These are phyloP conservation scores for Microcebus tavaratra DNA, from an alignment of 2,113 vertebrate species.

Conservation along the genomic window DNA sequence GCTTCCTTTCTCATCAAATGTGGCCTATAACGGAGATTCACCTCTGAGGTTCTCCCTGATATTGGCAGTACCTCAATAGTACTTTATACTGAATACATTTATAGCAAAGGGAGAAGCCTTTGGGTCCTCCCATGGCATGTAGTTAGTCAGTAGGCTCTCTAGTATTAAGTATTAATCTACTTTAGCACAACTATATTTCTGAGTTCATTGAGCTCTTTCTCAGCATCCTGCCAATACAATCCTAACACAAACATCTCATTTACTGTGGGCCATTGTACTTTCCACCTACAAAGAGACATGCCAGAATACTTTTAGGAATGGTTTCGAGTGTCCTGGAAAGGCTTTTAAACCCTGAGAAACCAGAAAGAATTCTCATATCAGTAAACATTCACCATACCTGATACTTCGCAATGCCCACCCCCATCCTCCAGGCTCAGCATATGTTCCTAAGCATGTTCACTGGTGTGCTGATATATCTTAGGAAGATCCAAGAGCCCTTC, in stretches of 20 bases:
- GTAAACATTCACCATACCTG: background rate
- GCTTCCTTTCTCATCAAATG: background rate
- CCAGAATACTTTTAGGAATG: background rate
- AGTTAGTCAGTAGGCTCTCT: background rate
- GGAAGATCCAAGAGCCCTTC: background rate
- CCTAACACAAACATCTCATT: background rate
- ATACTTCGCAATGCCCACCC: background rate
- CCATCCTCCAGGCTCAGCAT: background rate
- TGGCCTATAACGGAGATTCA: background rate
- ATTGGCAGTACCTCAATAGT: background rate
- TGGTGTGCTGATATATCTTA: background rate
- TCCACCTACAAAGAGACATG: background rate
- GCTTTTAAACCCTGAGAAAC: background rate
- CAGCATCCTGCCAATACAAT: background rate
- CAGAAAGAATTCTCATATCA: background rate
- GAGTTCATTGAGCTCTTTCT: background rate
- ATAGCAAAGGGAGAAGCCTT: background rate
- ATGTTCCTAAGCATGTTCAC: background rate
- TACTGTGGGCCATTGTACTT: background rate
- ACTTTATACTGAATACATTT: too few species aligned
- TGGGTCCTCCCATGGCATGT: background rate
- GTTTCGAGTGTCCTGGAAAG: background rate
- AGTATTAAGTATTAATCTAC: background rate
- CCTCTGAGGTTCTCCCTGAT: background rate
- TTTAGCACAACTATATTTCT: background rate